Evolutionary conservation across 2,113 vertebrate species (phyloP).

Genomic region (Lontra canadensis): DNA sequence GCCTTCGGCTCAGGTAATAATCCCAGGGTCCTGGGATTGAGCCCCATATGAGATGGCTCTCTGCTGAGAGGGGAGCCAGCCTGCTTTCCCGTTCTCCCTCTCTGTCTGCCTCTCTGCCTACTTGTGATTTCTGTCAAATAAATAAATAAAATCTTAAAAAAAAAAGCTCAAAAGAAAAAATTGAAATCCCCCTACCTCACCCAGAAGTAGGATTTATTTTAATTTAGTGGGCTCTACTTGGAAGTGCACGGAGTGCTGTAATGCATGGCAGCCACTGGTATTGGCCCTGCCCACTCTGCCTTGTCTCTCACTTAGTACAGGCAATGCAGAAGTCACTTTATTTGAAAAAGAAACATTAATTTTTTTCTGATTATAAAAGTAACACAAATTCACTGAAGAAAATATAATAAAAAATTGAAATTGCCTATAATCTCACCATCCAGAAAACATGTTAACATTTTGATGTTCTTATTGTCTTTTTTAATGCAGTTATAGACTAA

Average conservation of each 20-base stretch:
- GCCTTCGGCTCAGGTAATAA: too few species aligned
- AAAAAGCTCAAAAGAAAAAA: background rate
- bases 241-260: background rate
- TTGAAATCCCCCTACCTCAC: background rate
- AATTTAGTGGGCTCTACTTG: background rate
- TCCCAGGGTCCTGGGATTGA: too few species aligned
- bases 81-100: accelerated
- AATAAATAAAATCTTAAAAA: too few species aligned
- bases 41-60: too few species aligned
- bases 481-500: background rate
- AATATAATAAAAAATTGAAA: background rate
- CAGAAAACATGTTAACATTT: background rate
- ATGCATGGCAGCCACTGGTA: background rate
- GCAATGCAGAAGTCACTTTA: background rate
- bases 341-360: background rate
- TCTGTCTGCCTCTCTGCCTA: too few species aligned
- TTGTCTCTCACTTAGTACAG: background rate
- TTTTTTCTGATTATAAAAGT: background rate
- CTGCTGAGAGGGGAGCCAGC: too few species aligned
- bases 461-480: background rate
- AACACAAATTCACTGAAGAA: background rate
- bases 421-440: background rate
- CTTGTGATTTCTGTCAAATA: too few species aligned
- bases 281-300: background rate
- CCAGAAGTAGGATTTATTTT: background rate